Percentiles rank a stretch among this genome's conserved stretches.
Conservation (phyloP, 2,888 invertebrate species). For the Microctonus brassicae region DNA sequence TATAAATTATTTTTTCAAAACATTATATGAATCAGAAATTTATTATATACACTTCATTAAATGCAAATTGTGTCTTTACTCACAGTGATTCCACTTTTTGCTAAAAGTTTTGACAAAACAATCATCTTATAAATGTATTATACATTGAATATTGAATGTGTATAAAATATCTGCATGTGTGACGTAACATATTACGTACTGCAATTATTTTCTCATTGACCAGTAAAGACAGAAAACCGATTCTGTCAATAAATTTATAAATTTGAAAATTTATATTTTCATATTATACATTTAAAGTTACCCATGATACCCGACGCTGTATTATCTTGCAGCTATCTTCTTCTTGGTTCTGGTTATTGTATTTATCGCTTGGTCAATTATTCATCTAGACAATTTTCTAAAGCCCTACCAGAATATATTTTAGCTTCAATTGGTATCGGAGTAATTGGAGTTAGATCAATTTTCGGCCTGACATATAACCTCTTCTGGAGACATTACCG, state of each 20-base stretch:
- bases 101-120: too few species aligned
- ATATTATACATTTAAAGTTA: neutral
- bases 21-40: too few species aligned
- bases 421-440: slow-evolving; percentile 52
- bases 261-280: neutral
- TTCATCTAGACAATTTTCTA: slow-evolving; percentile 40
- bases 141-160: too few species aligned
- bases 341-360: slow-evolving; percentile 51
- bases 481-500: slow-evolving; percentile 42
- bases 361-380: slow-evolving; percentile 48
- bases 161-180: too few species aligned
- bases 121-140: too few species aligned
- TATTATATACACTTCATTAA: too few species aligned
- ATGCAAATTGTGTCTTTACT: too few species aligned
- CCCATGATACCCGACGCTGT: slow-evolving; percentile 54
- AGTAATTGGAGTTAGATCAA: slow-evolving; percentile 49
- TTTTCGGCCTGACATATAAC: slow-evolving; percentile 51
- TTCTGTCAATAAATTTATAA: neutral
- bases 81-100: too few species aligned
- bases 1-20: too few species aligned
- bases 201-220: too few species aligned
- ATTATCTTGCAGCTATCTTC: slow-evolving; percentile 51
- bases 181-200: too few species aligned
- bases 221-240: too few species aligned
- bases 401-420: slow-evolving; percentile 44